Percentiles rank a stretch among this genome's conserved stretches.
phyloP scores from a whole-genome alignment of 2,888 invertebrate genomes.

The Patella caerulea region DNA sequence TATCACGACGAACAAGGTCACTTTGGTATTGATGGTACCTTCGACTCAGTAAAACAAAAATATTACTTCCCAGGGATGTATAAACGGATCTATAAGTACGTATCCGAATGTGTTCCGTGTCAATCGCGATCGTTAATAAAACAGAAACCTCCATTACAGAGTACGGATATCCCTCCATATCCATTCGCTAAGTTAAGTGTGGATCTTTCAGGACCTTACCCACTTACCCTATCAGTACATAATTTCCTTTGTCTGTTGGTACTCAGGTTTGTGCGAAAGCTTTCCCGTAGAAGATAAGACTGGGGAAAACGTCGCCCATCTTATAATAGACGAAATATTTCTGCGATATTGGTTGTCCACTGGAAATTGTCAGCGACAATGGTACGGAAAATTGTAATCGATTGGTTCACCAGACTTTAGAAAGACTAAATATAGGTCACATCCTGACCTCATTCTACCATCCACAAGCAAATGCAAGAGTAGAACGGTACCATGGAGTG shows the following conservation, averaged over 20 bases:
- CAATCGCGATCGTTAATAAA: conserved; percentile 14
- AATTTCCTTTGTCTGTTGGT: neutral
- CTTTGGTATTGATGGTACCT: conserved; percentile 17
- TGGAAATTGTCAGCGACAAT: neutral
- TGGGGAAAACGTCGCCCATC: too few species aligned
- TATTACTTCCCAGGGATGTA: conserved; percentile 22
- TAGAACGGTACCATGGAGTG: too few species aligned
- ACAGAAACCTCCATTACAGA: conserved; percentile 12
- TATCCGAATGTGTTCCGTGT: conserved; percentile 15
- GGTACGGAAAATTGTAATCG: conserved; percentile 14
- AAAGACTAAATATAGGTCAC: neutral
- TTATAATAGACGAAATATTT: too few species aligned
- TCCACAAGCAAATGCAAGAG: too few species aligned
- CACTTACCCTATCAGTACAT: conserved; percentile 12
- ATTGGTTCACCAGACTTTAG: neutral
- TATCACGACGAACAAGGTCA: conserved; percentile 18
- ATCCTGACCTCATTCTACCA: too few species aligned
- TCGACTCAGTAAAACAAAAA: conserved; percentile 14
- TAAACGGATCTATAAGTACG: conserved; percentile 12
- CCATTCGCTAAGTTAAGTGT: conserved; percentile 17
- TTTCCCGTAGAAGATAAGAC: too few species aligned
- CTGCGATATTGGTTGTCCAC: too few species aligned
- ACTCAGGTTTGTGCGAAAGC: conserved; percentile 20
- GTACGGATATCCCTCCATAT: conserved; percentile 20
- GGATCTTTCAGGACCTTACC: conserved; percentile 22